Evolutionary conservation across 1,140 invertebrate species (phyloP).

Genomic region (Subanguina moxae): DNA sequence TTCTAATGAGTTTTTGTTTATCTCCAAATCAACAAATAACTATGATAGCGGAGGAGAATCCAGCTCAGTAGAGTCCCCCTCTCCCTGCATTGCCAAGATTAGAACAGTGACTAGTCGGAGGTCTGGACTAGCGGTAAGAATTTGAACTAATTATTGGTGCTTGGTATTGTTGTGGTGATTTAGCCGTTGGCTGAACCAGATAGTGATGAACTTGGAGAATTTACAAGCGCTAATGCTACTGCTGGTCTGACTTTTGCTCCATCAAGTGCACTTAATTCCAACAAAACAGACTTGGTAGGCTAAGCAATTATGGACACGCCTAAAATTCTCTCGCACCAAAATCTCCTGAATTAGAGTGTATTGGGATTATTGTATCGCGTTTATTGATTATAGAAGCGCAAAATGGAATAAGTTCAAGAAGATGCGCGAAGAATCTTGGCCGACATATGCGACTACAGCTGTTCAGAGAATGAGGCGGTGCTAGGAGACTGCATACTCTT

Average conservation of each 20-base stretch:
- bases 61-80: constrained; percentile 15
- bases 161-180: constrained; percentile 18
- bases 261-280: not conserved
- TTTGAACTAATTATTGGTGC: not conserved
- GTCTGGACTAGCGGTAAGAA: not conserved
- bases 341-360: too few relatives aligned
- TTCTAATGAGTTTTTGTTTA: not conserved
- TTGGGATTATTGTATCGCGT: too few relatives aligned
- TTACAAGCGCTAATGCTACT: not conserved
- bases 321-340: too few relatives aligned
- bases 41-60: not conserved
- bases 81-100: not conserved
- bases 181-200: constrained; percentile 40
- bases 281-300: too few relatives aligned
- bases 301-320: too few relatives aligned
- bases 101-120: not conserved
- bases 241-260: too few relatives aligned
- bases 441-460: too few relatives aligned
- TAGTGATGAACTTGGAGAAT: constrained; percentile 31
- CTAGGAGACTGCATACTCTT: too few relatives aligned
- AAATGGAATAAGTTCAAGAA: too few relatives aligned
- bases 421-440: too few relatives aligned
- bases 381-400: too few relatives aligned
- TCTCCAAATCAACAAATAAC: not conserved
- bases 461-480: too few relatives aligned